Base-by-base conservation (phyloP, 1,140 invertebrate genomes). In the Lucilia cuprina region DNA sequence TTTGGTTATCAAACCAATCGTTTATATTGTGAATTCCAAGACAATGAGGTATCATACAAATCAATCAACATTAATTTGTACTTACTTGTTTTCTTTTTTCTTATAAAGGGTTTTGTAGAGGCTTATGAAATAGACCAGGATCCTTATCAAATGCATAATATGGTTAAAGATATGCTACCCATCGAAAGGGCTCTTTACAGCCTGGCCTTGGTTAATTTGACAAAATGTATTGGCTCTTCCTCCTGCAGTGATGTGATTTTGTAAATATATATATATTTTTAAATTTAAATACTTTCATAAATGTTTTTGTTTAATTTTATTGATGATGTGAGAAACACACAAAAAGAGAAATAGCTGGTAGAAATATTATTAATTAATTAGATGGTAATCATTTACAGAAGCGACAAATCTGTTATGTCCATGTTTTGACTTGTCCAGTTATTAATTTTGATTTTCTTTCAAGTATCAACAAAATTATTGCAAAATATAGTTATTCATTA, bases 1-100 rank as follows among this genome's bases (percentile, higher is more conserved):
- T 96, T 35, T 88, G 91, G 41, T 35, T 91, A 75, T 90, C 91
- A 1, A 85, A 93, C 60, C 30, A 88, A 96, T 88, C 93, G 94
- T 85, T 93, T 97, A 85, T 97, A 95, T 87, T 98, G 97, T 88
- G 87, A 93, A 84, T 96, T 97, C 90, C 89, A 92, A 35, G 96
- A 97, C 89, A 85, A 92, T 70, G 92, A 96, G 92, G 96, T 96
- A 92, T n/a, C n/a, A n/a, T n/a, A n/a, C n/a, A n/a, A 7, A 41
- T 5, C 41, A 41, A 41, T 41, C 25, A 41, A 41, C 41, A 5
- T 55, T 49, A 14, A 49, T 49, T 2, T 1, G 49, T 70, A 9
- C 13, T 70, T 21, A 70, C 65, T 74, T 83, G 34, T 82, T 60
- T n/a, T n/a, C n/a, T 84, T 84, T 87, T 88, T 87, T 87, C 77